These are phyloP conservation scores for Triplophysa siluroides DNA, from an alignment of 2,113 vertebrate species.

Conservation along the genomic window DNA sequence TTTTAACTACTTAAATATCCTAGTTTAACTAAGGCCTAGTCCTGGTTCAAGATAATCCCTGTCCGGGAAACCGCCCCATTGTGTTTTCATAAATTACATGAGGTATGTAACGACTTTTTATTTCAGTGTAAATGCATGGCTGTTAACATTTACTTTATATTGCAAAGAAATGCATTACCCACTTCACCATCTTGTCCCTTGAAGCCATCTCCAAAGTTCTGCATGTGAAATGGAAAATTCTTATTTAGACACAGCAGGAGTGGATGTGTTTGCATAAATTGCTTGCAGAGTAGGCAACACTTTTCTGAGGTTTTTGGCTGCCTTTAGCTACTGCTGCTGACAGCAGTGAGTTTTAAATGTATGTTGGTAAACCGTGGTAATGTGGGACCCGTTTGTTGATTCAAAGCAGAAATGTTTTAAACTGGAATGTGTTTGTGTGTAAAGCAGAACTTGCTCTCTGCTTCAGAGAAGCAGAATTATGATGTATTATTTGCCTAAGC, in stretches of 20 bases:
- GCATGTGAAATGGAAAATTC: neutral
- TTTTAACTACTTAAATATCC: too few species aligned
- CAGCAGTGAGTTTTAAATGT: neutral
- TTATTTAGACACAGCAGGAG: neutral
- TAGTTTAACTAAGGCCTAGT: too few species aligned
- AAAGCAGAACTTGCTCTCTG: neutral
- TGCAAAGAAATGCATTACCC: neutral
- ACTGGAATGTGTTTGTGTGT: neutral
- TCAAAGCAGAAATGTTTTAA: neutral
- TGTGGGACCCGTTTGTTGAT: conserved; percentile 8
- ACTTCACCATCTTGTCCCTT: conserved; percentile 6
- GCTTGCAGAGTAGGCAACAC: conserved; percentile 11
- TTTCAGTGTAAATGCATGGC: neutral
- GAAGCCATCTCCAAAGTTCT: neutral
- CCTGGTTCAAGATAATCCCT: too few species aligned
- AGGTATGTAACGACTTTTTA: neutral
- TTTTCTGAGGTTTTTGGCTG: neutral
- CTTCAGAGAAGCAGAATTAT: neutral
- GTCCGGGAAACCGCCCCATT: too few species aligned
- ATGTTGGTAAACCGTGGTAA: neutral
- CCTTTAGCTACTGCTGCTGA: conserved; percentile 11
- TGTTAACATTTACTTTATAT: neutral
- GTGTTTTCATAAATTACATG: neutral
- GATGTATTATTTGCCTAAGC: neutral
- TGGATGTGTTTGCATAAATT: neutral